Conservation (phyloP, 2,113 vertebrate species). For the Taurulus bubalis region DNA sequence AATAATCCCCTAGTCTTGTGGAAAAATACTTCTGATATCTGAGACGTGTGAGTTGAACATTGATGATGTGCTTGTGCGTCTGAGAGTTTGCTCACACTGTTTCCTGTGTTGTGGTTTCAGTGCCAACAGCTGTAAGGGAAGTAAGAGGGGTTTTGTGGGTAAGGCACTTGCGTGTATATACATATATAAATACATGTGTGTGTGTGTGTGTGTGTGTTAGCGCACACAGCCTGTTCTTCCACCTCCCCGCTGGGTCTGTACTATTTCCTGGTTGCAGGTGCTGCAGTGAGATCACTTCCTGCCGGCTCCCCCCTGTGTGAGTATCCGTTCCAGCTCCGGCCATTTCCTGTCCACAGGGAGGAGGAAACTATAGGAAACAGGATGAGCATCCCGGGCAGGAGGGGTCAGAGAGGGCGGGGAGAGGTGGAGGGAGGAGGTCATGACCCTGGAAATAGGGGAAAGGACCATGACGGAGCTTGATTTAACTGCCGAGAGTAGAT, state of each 20-base stretch:
- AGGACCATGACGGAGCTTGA: constrained; percentile 51
- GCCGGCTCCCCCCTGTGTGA: constrained; percentile 50
- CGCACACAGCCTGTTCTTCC: constrained; percentile 39
- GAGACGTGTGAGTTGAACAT: constrained; percentile 4
- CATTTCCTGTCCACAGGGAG: constrained; percentile 80
- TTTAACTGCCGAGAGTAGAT: constrained; percentile 16
- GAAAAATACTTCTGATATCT: constrained; percentile 5
- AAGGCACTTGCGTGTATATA: constrained; percentile 47
- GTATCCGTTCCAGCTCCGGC: constrained; percentile 69
- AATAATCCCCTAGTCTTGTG: background rate
- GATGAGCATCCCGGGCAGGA: constrained; percentile 79
- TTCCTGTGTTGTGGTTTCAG: constrained; percentile 76
- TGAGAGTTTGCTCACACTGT: constrained; percentile 53
- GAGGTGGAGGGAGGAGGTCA: constrained; percentile 50
- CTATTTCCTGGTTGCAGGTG: constrained; percentile 83
- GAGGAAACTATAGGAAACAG: constrained; percentile 83
- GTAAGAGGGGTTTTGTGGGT: constrained; percentile 59
- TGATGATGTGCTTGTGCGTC: constrained; percentile 14
- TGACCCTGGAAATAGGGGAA: constrained; percentile 69
- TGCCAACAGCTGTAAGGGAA: constrained; percentile 82
- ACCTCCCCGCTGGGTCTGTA: constrained; percentile 54
- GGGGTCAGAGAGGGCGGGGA: constrained; percentile 68
- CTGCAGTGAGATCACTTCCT: constrained; percentile 84
- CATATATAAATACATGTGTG: constrained; percentile 30
- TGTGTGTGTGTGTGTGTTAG: constrained; percentile 1